Evolutionary conservation across 2,113 vertebrate genomes (phyloP).

Genomic region (Trichechus manatus): DNA sequence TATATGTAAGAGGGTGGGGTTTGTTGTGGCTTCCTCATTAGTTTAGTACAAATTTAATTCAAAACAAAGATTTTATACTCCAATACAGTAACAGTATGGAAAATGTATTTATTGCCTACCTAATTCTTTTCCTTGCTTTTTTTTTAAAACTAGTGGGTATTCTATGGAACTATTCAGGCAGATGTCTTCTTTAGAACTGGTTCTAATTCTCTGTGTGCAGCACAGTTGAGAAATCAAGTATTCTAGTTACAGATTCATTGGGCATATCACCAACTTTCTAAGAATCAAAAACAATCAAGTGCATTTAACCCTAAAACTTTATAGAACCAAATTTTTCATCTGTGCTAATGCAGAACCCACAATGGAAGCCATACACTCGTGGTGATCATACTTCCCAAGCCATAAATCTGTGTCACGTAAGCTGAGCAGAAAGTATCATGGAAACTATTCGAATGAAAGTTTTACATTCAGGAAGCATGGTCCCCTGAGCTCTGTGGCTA

Average conservation of each 20-base stretch:
- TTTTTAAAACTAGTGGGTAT: background rate
- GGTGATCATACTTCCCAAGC: background rate
- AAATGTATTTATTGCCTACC: background rate
- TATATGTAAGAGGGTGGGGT: background rate
- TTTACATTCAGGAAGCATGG: background rate
- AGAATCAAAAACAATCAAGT: background rate
- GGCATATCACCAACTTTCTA: background rate
- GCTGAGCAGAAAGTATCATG: background rate
- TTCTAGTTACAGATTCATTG: background rate
- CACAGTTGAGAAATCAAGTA: background rate
- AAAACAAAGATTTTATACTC: conserved; percentile 14
- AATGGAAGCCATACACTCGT: background rate
- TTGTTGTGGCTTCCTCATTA: background rate
- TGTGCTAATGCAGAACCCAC: background rate
- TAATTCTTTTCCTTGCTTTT: conserved; percentile 19
- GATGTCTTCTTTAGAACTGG: background rate
- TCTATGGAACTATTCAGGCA: conserved; percentile 37
- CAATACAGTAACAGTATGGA: background rate
- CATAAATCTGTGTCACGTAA: background rate
- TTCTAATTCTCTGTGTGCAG: background rate
- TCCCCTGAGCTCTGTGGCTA: background rate
- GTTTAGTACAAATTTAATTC: background rate
- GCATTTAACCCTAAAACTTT: conserved; percentile 19
- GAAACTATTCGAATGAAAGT: background rate
- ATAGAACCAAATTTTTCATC: conserved; percentile 8